These are phyloP conservation scores for Lycia hirtaria DNA, from an alignment of 2,888 invertebrate genomes.

Conservation along the genomic window DNA sequence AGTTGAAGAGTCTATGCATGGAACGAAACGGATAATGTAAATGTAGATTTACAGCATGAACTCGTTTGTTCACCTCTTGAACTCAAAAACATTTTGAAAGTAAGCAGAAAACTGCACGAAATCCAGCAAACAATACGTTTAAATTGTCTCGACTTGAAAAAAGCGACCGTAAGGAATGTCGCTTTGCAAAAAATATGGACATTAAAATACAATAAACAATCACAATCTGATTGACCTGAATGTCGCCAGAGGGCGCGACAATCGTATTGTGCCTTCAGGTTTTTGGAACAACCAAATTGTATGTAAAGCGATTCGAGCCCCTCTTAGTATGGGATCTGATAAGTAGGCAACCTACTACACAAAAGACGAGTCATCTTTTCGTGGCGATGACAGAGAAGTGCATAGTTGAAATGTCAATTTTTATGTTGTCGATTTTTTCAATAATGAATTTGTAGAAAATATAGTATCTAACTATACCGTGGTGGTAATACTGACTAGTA, in stretches of 20 bases:
- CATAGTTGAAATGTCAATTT: too few relatives aligned
- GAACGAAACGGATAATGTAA: slow-evolving; percentile 12
- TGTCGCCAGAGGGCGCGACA: slow-evolving; percentile 33
- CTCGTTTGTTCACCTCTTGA: slow-evolving; percentile 4
- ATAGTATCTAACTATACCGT: too few relatives aligned
- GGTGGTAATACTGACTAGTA: too few relatives aligned
- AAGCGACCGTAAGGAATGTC: not conserved
- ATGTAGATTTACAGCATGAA: slow-evolving; percentile 9
- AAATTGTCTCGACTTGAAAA: not conserved
- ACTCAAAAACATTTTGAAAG: not conserved
- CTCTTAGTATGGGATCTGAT: too few relatives aligned
- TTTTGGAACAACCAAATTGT: slow-evolving; percentile 3
- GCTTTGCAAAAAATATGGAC: slow-evolving; percentile 10
- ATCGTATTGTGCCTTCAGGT: slow-evolving; percentile 10
- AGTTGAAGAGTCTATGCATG: not conserved
- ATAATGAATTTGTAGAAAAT: too few relatives aligned
- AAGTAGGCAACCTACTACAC: too few relatives aligned
- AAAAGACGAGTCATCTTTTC: too few relatives aligned
- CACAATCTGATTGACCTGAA: slow-evolving; percentile 36
- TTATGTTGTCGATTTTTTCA: too few relatives aligned
- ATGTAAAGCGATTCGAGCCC: not conserved
- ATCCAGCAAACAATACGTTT: slow-evolving; percentile 3
- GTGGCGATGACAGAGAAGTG: too few relatives aligned
- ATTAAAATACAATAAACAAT: slow-evolving; percentile 32
- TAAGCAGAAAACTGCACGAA: not conserved